Percentiles rank a stretch among this genome's conserved stretches.
Evolutionary conservation across 2,797 vertebrate genomes (phyloP).

Genomic region (Merluccius polli): DNA sequence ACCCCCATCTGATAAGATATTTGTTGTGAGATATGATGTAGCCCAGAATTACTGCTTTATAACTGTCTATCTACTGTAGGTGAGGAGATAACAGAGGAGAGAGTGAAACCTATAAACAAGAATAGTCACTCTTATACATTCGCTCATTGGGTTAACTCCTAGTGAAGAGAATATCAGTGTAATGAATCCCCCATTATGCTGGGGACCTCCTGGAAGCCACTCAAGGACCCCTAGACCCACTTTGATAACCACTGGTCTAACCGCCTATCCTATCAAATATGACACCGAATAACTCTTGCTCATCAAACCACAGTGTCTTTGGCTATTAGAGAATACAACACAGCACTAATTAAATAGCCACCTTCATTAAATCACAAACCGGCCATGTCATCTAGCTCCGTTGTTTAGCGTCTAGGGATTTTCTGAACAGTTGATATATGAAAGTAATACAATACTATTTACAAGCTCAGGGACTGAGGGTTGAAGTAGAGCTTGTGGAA

Average conservation of each 20-base stretch:
- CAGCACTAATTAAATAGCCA: neutral
- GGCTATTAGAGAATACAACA: neutral
- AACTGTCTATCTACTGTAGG: no score
- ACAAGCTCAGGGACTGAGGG: neutral
- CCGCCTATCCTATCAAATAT: neutral
- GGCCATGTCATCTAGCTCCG: neutral
- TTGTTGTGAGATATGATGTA: no score
- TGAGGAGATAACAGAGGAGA: no score
- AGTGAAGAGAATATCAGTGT: no score
- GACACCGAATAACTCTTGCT: conserved; percentile 1
- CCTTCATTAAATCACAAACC: conserved; percentile 1
- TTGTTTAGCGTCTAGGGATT: neutral
- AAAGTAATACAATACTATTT: neutral
- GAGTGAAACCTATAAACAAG: no score
- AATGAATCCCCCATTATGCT: no score
- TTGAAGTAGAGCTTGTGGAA: neutral
- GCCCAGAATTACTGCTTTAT: no score
- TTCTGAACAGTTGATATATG: neutral
- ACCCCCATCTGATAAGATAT: no score
- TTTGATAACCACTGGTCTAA: neutral
- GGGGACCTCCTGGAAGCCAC: no score
- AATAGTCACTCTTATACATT: no score
- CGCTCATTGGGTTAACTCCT: no score
- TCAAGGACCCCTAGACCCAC: no score
- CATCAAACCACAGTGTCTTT: neutral